Conservation (phyloP, 1,140 invertebrate species). For the Drosophila baimaii region DNA sequence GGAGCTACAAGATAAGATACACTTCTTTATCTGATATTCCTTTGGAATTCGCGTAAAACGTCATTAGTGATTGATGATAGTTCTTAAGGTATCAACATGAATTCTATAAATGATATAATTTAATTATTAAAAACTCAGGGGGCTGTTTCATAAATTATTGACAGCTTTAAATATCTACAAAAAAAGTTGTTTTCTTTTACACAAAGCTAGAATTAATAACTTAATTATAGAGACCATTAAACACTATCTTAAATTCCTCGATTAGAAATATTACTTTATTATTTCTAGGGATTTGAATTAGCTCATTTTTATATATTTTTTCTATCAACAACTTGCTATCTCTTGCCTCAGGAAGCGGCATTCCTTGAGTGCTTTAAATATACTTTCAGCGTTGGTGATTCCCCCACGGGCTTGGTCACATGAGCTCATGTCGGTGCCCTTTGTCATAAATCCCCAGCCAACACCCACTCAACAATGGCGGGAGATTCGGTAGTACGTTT, state of each 20-base stretch:
- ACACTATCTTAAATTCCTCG: no score
- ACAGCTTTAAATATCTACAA: no score
- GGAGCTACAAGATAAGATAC: not conserved
- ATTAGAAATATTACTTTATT: no score
- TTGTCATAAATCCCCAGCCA: not conserved
- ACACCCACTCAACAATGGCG: not conserved
- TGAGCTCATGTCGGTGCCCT: constrained; percentile 11
- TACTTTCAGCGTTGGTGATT: constrained; percentile 12
- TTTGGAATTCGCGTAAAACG: not conserved
- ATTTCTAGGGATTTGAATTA: no score
- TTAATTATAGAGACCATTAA: no score
- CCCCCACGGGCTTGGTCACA: not conserved
- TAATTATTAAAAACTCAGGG: no score
- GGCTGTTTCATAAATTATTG: no score
- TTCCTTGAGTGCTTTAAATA: not conserved
- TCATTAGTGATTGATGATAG: not conserved
- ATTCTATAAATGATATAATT: not conserved
- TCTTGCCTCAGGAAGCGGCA: not conserved
- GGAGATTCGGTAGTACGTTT: constrained; percentile 34
- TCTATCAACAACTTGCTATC: not conserved
- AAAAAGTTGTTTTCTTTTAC: no score
- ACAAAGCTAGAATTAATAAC: no score
- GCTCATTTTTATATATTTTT: not conserved
- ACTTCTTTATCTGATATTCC: not conserved
- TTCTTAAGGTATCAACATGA: not conserved